Evolutionary conservation across 2,113 vertebrate genomes (phyloP), one percentile per base, ranked within the genome.

Genomic region (Phocoena sinus): DNA sequence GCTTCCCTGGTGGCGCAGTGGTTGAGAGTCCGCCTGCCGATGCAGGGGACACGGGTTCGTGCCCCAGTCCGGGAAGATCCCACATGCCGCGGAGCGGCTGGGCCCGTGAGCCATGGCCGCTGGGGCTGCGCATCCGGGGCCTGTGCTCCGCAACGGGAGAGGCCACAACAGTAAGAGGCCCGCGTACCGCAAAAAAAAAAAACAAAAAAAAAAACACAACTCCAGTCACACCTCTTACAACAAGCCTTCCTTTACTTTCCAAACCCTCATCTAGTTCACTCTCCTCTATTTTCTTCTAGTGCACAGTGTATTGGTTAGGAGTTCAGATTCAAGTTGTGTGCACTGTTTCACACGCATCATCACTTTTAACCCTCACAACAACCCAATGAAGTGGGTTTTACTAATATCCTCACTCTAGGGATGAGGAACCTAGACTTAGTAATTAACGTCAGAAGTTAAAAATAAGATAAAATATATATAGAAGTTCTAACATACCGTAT

Each of bases 291-390:
- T 10, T 5, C 25, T 14, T 9, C 28, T 8, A 63, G 23, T 28
- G 10, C 8, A 25, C 5, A 44, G 13, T 0, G 0, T 17, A 50
- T 12, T 0, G 2, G 25, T 41, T 67, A 28, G 11, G 8, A 44
- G 8, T 12, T 28, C 31, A 14, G 38, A 23, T 31, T 65, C 60
- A 44, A 28, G 38, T 23, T 62, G 13, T 41, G 14, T 12, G 4
- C 68, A 15, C 2, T 11, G 41, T 8, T 36, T 71, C 25, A 13
- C 33, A 12, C 0, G 0, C 21, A 74, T 11, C 20, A 9, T 15
- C 53, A 4, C 70, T 68, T 62, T 63, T 4, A 33, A 74, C 36
- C 38, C 26, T 80, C 62, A 71, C 13, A 36, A 7, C 25, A 56
- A 79, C 8, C 25, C 56, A 58, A 4, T 9, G 8, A 79, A 70